A percentile compares a stretch with the other conserved stretches of the same genome.
phyloP scores from a whole-genome alignment of 2,113 vertebrate species.

The Vulpes vulpes region DNA sequence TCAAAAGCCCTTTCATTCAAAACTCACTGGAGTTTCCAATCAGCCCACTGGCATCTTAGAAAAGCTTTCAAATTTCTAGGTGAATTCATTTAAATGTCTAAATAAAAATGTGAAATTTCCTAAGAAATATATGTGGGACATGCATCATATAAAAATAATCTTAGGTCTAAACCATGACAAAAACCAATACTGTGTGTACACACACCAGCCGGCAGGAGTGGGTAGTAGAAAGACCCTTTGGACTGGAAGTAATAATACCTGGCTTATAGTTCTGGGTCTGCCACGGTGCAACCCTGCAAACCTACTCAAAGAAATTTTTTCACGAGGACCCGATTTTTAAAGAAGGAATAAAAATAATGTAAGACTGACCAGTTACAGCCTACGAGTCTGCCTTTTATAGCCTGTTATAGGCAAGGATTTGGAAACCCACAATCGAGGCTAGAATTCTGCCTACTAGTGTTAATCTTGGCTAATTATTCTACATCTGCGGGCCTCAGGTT shows the following conservation, averaged over 20 bases:
- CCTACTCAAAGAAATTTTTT: background rate
- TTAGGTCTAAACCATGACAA: background rate
- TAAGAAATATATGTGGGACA: background rate
- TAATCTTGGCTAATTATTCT: background rate
- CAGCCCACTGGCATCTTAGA: background rate
- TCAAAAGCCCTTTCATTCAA: conserved; percentile 74
- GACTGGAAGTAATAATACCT: background rate
- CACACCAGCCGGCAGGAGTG: background rate
- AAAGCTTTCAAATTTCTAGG: conserved; percentile 55
- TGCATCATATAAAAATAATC: background rate
- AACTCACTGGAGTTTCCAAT: conserved; percentile 54
- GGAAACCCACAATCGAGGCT: background rate
- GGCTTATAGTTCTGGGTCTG: background rate
- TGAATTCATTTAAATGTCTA: conserved; percentile 28
- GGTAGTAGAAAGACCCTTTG: background rate
- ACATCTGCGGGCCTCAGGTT: background rate
- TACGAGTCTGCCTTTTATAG: background rate
- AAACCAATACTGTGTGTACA: background rate
- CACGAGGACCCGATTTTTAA: background rate
- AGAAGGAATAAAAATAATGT: background rate
- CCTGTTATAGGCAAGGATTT: background rate
- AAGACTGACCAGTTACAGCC: background rate
- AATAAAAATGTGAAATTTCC: background rate
- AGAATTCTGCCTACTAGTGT: background rate
- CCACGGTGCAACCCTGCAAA: background rate